phyloP scores from a whole-genome alignment of 2,113 vertebrate species.

The Meleagris gallopavo region DNA sequence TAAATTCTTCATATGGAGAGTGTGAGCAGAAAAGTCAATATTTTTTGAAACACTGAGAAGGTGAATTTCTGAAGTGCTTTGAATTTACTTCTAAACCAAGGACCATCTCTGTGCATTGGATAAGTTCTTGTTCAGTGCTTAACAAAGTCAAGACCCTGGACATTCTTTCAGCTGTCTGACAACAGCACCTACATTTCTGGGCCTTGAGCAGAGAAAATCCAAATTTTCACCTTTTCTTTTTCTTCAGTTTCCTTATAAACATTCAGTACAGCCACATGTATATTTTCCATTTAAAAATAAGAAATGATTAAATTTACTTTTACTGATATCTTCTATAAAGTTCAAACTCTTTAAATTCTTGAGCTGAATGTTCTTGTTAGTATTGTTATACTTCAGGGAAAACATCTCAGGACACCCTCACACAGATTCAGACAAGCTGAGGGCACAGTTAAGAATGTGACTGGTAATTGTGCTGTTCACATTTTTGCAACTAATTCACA shows the following conservation, averaged over 20 bases:
- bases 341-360: neutral
- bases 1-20: neutral
- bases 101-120: neutral
- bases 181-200: neutral
- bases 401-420: neutral
- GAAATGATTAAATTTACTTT: neutral
- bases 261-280: accelerated
- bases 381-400: neutral
- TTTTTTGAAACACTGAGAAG: neutral
- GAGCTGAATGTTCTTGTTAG: neutral
- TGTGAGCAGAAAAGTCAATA: neutral
- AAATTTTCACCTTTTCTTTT: neutral
- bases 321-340: neutral
- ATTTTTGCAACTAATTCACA: neutral
- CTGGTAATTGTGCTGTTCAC: neutral
- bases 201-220: neutral
- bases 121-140: neutral
- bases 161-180: neutral
- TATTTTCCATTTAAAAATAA: neutral
- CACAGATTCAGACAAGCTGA: neutral
- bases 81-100: neutral
- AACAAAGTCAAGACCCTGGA: neutral
- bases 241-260: neutral
- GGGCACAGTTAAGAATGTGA: neutral
- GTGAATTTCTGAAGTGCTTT: neutral